Evolutionary conservation across 1,140 invertebrate species (phyloP).

Genomic region (Drosophila arizonae): DNA sequence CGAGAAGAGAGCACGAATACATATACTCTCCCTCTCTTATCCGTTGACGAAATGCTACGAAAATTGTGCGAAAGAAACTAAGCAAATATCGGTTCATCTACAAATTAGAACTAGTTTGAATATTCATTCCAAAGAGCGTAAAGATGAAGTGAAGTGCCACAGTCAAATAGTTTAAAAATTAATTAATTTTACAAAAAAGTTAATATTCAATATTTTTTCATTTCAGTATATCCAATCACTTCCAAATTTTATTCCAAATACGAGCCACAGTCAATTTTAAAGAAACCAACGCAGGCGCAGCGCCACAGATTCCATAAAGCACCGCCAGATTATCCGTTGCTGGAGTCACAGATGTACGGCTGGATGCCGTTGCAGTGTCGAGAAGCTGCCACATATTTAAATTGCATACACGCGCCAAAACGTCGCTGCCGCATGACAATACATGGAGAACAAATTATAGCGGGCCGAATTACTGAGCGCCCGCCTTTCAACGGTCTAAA

Average conservation of each 20-base stretch:
- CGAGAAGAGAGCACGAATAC: neutral
- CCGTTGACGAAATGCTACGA: neutral
- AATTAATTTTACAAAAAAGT: neutral
- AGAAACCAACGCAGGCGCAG: slow-evolving; percentile 26
- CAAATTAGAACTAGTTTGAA: too few relatives aligned
- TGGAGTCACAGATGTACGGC: slow-evolving; percentile 72
- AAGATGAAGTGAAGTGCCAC: too few relatives aligned
- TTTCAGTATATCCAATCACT: slow-evolving; percentile 65
- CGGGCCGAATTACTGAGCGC: slow-evolving; percentile 68
- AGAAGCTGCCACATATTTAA: slow-evolving; percentile 46
- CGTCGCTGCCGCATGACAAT: slow-evolving; percentile 69
- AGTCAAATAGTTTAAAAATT: neutral
- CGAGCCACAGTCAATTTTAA: slow-evolving; percentile 39
- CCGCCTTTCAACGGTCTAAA: slow-evolving; percentile 70
- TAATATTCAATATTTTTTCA: neutral
- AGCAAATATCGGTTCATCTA: neutral
- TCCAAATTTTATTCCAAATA: slow-evolving; percentile 68
- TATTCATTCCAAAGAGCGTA: too few relatives aligned
- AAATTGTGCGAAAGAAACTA: neutral
- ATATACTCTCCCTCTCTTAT: neutral
- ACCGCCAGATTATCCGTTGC: slow-evolving; percentile 33
- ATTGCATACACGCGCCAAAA: slow-evolving; percentile 73
- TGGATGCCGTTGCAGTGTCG: slow-evolving; percentile 61
- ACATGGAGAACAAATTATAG: slow-evolving; percentile 65
- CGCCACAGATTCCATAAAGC: slow-evolving; percentile 21